phyloP scores from a whole-genome alignment of 2,888 invertebrate genomes.

The Entomobrya proxima region DNA sequence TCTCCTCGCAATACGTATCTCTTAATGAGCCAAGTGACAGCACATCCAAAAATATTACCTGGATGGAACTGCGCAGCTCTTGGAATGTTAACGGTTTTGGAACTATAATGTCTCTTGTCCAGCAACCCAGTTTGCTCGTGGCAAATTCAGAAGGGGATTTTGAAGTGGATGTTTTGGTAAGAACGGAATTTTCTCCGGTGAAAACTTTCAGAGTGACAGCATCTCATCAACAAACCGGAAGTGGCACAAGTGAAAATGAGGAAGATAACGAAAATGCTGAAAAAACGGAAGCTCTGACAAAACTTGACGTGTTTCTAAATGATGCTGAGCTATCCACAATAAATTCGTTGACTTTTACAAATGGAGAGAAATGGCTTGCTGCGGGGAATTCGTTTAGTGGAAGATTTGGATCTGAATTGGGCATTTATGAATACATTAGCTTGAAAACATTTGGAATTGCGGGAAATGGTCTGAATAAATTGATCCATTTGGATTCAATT shows the following conservation, averaged over 20 bases:
- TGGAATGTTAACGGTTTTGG: conserved; percentile 35
- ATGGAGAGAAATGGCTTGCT: conserved; percentile 6
- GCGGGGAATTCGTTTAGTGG: neutral
- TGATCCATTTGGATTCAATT: conserved; percentile 18
- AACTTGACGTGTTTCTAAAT: conserved; percentile 9
- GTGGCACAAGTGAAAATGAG: too few relatives aligned
- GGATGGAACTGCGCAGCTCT: conserved; percentile 36
- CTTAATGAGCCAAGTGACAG: neutral
- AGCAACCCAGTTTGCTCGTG: neutral
- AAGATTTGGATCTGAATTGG: neutral
- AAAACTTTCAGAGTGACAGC: conserved; percentile 16
- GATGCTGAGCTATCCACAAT: conserved; percentile 20
- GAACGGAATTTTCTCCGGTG: conserved; percentile 45
- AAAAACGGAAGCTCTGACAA: conserved; percentile 2
- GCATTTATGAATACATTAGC: neutral
- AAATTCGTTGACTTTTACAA: neutral
- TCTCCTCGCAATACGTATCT: conserved; percentile 45
- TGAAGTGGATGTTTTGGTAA: neutral
- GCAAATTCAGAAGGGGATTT: neutral
- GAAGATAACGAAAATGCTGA: conserved; percentile 36
- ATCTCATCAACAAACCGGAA: conserved; percentile 33
- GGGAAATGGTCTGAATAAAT: too few relatives aligned
- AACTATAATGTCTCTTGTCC: neutral
- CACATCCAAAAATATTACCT: conserved; percentile 18
- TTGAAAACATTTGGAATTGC: conserved; percentile 2